A percentile compares a stretch with the other conserved stretches of the same genome.
Conservation (phyloP, 2,797 vertebrate species). For the Mormyrus proboscirostris region DNA sequence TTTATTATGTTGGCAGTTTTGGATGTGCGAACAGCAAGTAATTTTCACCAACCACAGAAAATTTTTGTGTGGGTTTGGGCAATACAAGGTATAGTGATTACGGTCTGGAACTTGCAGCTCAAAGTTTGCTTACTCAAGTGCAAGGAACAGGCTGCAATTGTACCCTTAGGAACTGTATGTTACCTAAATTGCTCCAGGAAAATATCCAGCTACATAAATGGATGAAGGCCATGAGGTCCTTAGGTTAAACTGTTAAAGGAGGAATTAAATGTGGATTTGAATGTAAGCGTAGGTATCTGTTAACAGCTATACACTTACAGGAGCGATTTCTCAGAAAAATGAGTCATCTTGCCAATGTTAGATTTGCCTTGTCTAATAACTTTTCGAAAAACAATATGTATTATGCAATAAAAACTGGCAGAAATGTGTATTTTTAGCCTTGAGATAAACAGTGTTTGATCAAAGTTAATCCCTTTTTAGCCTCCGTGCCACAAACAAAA, state of each 20-base stretch:
- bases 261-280: background rate
- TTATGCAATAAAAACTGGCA: background rate
- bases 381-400: background rate
- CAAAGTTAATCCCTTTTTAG: background rate
- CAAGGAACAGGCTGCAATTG: background rate
- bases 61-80: background rate
- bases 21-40: background rate
- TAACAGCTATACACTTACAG: background rate
- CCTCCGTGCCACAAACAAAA: background rate
- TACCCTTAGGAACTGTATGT: background rate
- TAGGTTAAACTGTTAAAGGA: background rate
- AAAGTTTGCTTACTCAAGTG: background rate
- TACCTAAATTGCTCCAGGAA: background rate
- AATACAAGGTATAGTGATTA: background rate
- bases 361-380: background rate
- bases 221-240: background rate
- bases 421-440: background rate
- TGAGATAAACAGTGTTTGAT: background rate
- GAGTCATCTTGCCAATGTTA: conserved; percentile 16
- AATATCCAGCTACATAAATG: background rate
- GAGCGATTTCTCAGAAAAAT: background rate
- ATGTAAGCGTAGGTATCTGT: background rate
- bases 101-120: background rate
- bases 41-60: background rate
- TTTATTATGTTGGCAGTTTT: background rate